Evolutionary conservation across 2,113 vertebrate species (phyloP).

Genomic region (Notechis scutatus): DNA sequence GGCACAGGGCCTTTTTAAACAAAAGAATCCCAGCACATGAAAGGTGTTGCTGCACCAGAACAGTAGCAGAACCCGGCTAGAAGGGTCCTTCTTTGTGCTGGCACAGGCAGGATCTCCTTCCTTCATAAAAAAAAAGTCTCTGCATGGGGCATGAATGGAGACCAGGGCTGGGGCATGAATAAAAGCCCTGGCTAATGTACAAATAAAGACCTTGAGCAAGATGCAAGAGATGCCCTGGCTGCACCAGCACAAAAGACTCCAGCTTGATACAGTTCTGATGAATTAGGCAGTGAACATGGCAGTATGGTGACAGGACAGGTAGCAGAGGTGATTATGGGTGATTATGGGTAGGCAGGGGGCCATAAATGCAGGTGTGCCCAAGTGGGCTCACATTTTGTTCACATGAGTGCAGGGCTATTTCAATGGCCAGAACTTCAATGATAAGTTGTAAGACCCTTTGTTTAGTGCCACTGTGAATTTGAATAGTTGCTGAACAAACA

Average conservation of each 20-base stretch:
- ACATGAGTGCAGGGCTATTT: not conserved
- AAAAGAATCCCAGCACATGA: not conserved
- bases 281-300: not conserved
- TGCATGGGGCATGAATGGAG: not conserved
- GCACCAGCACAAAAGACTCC: not conserved
- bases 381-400: not conserved
- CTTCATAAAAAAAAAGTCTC: not conserved
- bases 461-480: not conserved
- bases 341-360: not conserved
- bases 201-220: not conserved
- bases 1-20: not conserved
- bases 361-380: not conserved
- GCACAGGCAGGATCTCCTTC: not conserved
- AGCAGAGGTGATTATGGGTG: not conserved
- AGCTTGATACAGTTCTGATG: not conserved
- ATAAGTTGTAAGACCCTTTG: not conserved
- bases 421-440: not conserved
- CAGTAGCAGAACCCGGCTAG: not conserved
- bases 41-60: not conserved
- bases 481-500: not conserved
- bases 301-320: not conserved
- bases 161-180: not conserved
- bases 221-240: not conserved
- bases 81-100: not conserved
- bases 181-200: not conserved